Evolutionary conservation across 2,113 vertebrate genomes (phyloP).

Genomic region (Sebastes schlegelii): DNA sequence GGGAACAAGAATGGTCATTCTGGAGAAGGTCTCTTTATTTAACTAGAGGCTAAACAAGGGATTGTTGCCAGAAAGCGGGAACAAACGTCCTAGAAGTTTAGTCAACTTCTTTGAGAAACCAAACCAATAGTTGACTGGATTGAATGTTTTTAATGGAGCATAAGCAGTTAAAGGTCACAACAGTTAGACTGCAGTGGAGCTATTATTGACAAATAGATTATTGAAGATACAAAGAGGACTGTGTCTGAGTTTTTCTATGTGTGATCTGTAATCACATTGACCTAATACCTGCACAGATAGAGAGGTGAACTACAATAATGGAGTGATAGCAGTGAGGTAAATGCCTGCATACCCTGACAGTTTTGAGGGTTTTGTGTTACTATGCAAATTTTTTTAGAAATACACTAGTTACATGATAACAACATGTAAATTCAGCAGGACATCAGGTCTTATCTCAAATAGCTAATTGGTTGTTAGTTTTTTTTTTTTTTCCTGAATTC

Average conservation of each 20-base stretch:
- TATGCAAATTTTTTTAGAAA: neutral
- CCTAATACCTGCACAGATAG: neutral
- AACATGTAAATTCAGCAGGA: constrained; percentile 16
- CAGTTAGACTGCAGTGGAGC: neutral
- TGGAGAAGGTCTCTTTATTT: constrained; percentile 48
- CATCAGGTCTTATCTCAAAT: constrained; percentile 17
- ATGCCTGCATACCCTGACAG: neutral
- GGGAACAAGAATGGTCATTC: constrained; percentile 58
- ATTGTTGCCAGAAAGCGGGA: constrained; percentile 18
- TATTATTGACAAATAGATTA: constrained; percentile 26
- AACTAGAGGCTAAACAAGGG: constrained; percentile 16
- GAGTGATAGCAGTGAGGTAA: constrained; percentile 12
- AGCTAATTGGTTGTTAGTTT: constrained; percentile 64
- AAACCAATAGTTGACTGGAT: neutral
- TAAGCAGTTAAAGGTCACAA: constrained; percentile 23
- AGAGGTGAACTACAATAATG: neutral
- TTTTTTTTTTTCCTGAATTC: constrained; percentile 35
- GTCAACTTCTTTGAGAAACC: neutral
- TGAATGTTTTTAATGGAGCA: constrained; percentile 4
- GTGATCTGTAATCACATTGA: constrained; percentile 10
- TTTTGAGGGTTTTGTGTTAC: neutral
- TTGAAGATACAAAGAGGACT: constrained; percentile 19
- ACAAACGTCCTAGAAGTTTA: constrained; percentile 5
- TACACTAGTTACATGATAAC: neutral
- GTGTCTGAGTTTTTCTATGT: neutral